Evolutionary conservation across 2,113 vertebrate genomes (phyloP).

Genomic region (Platichthys flesus): DNA sequence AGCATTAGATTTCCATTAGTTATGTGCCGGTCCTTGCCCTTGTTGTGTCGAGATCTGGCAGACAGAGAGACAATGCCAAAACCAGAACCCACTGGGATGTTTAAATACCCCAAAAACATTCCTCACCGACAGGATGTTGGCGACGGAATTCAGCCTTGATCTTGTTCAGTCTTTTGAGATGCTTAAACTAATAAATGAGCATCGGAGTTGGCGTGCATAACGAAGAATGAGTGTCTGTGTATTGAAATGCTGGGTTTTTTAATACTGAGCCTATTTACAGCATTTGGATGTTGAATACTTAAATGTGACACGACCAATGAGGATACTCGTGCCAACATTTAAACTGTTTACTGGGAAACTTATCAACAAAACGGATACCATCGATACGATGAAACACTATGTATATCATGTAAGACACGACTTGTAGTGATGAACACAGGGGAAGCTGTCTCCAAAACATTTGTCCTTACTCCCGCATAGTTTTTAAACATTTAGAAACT

Average conservation of each 20-base stretch:
- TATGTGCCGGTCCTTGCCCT: neutral
- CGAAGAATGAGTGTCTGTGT: neutral
- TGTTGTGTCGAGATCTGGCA: constrained; percentile 23
- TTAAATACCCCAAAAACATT: constrained; percentile 11
- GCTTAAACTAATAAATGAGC: constrained; percentile 31
- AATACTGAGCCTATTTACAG: neutral
- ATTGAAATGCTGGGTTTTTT: neutral
- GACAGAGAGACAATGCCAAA: constrained; percentile 24
- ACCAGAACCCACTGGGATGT: constrained; percentile 6
- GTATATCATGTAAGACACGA: no score
- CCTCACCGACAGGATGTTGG: constrained; percentile 16
- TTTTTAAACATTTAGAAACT: no score
- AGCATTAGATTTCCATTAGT: constrained; percentile 4
- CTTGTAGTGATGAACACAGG: neutral
- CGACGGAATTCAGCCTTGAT: constrained; percentile 5
- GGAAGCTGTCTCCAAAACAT: neutral
- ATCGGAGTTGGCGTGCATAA: constrained; percentile 10
- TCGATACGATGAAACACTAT: neutral
- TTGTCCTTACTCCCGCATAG: no score
- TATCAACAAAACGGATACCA: neutral
- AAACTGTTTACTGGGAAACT: neutral
- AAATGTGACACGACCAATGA: neutral
- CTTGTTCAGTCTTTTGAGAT: constrained; percentile 19
- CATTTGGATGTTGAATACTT: neutral
- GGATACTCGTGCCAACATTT: neutral